Conservation (phyloP, 2,888 invertebrate species). For the Lobophora halterata region DNA sequence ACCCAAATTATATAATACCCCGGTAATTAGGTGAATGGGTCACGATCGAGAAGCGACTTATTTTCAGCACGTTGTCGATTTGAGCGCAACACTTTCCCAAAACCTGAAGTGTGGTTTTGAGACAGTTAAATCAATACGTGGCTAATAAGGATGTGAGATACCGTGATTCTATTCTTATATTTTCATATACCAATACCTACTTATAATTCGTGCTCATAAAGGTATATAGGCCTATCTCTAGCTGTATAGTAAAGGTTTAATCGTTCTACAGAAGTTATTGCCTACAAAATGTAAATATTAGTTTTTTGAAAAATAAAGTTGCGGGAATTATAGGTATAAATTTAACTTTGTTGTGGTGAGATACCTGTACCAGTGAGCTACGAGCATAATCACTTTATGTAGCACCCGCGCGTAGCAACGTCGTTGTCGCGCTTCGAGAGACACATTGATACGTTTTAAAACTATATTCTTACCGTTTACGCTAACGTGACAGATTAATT, state of each 20-base stretch:
- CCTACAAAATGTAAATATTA: no score
- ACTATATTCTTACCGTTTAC: no score
- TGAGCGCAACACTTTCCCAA: conserved; percentile 4
- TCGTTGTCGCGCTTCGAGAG: no score
- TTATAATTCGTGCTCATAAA: no score
- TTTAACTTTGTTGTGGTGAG: no score
- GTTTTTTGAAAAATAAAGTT: no score
- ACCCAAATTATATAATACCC: conserved; percentile 24
- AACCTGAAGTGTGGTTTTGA: conserved; percentile 16
- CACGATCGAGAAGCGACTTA: background rate
- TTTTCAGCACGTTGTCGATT: conserved; percentile 3
- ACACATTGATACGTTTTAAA: no score
- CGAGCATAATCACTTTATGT: background rate
- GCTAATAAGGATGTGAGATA: conserved; percentile 14
- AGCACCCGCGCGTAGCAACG: background rate
- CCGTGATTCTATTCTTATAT: background rate
- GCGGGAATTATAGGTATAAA: background rate
- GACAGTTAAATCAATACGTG: conserved; percentile 31
- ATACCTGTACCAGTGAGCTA: background rate
- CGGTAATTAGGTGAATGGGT: conserved; percentile 8
- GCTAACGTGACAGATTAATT: background rate
- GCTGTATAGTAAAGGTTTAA: no score
- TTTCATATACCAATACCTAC: no score
- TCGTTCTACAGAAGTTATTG: no score
- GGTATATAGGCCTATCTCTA: no score